These are phyloP conservation scores for Charaxes varanes DNA, from an alignment of 1,140 invertebrate genomes.

Conservation along the genomic window DNA sequence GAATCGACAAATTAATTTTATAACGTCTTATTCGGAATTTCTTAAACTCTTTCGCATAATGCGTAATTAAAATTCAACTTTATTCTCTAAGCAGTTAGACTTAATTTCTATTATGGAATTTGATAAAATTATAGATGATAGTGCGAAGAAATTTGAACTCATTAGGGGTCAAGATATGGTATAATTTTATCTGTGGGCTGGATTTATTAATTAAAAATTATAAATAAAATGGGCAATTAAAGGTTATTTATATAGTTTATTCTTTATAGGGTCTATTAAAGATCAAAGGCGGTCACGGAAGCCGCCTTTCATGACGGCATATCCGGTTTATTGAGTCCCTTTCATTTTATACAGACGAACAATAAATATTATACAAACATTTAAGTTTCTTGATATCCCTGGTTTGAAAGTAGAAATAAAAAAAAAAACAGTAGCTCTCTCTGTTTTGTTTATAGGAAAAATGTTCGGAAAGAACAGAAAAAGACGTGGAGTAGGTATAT, in stretches of 20 bases:
- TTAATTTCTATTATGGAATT: conserved; percentile 7
- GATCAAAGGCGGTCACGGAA: conserved; percentile 20
- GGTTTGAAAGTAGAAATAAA: too few species aligned
- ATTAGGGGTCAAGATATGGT: not conserved
- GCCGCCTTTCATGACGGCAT: conserved; percentile 3
- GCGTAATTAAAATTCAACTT: conserved; percentile 6
- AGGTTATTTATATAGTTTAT: conserved; percentile 17
- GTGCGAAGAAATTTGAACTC: conserved; percentile 7
- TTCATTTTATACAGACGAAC: too few species aligned
- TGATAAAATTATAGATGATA: not conserved
- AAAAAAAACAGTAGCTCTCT: too few species aligned
- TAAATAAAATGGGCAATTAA: conserved; percentile 19
- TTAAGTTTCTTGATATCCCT: too few species aligned
- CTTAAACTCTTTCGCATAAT: conserved; percentile 9
- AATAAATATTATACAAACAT: too few species aligned
- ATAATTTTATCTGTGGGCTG: conserved; percentile 3
- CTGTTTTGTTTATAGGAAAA: too few species aligned
- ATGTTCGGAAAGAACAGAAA: too few species aligned
- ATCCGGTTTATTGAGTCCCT: too few species aligned
- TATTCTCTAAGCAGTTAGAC: not conserved
- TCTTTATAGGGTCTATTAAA: conserved; percentile 13
- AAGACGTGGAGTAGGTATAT: too few species aligned
- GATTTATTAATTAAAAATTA: conserved; percentile 24
- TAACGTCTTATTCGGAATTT: conserved; percentile 23
- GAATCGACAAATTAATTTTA: conserved; percentile 22